phyloP scores from a whole-genome alignment of 2,113 vertebrate species.

The Tringa solitaria region DNA sequence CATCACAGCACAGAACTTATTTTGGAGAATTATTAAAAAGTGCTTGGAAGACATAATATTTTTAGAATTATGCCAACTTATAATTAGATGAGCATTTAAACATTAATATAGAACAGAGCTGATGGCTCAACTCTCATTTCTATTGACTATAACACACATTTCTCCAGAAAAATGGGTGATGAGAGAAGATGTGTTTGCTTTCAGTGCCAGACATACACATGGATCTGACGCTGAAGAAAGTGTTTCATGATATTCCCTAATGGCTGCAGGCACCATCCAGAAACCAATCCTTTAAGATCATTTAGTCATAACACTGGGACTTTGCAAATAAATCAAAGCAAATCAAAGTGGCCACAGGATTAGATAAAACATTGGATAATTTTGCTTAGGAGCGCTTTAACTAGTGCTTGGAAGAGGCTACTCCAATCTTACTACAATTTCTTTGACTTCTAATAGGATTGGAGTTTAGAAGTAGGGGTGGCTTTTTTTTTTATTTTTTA shows the following conservation, averaged over 20 bases:
- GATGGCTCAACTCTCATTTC: background rate
- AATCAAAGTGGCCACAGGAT: background rate
- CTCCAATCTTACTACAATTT: background rate
- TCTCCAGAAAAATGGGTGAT: background rate
- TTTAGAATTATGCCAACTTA: conserved; percentile 3
- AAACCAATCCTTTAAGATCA: background rate
- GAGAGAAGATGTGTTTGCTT: background rate
- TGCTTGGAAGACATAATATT: background rate
- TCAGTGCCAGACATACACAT: conserved; percentile 1
- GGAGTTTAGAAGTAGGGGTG: background rate
- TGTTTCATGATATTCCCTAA: background rate
- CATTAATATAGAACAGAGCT: conserved; percentile 3
- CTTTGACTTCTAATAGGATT: background rate
- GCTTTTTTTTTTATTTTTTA: background rate
- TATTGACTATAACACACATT: background rate
- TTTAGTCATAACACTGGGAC: conserved; percentile 4
- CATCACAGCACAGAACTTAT: background rate
- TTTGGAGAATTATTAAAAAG: background rate
- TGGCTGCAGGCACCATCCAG: background rate
- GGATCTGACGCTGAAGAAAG: background rate
- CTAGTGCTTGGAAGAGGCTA: background rate
- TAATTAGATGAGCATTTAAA: background rate
- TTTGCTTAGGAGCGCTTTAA: background rate
- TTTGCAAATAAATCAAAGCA: background rate
- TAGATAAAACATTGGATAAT: background rate